A percentile compares a stretch with the other conserved stretches of the same genome.
Evolutionary conservation across 2,113 vertebrate species (phyloP).

Genomic region (Pholis gunnellus): DNA sequence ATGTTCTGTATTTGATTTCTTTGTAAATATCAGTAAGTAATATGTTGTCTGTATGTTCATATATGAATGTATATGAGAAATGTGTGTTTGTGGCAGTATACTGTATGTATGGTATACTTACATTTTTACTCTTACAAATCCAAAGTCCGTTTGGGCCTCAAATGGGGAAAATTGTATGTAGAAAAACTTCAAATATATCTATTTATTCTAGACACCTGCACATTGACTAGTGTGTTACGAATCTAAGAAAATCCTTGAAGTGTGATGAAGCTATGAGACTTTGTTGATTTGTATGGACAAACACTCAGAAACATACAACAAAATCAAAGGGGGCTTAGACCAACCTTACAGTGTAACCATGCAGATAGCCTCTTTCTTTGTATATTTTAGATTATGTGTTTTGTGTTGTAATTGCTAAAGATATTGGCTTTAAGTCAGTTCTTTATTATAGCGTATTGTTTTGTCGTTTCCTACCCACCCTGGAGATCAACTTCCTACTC

Average conservation of each 20-base stretch:
- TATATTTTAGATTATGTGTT: constrained; percentile 40
- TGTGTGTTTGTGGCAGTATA: constrained; percentile 81
- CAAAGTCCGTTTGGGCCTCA: constrained; percentile 53
- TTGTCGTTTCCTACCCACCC: constrained; percentile 37
- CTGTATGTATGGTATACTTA: constrained; percentile 65
- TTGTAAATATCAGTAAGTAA: constrained; percentile 78
- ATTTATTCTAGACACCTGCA: not conserved
- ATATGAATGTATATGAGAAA: constrained; percentile 81
- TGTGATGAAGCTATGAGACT: constrained; percentile 44
- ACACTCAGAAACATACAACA: constrained; percentile 84
- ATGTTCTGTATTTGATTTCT: constrained; percentile 46
- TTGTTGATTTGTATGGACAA: constrained; percentile 80
- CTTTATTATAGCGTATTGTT: constrained; percentile 31
- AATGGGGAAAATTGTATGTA: not conserved
- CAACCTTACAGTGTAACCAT: constrained; percentile 59
- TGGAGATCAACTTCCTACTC: constrained; percentile 20
- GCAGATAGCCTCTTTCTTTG: constrained; percentile 36
- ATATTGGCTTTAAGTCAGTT: constrained; percentile 25
- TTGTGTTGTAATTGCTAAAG: constrained; percentile 57
- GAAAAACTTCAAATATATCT: not conserved
- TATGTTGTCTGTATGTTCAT: constrained; percentile 87
- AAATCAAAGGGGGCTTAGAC: constrained; percentile 72
- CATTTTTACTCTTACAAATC: constrained; percentile 72
- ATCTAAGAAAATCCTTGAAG: not conserved
- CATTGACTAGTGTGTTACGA: not conserved